Conservation (phyloP, 2,888 invertebrate species). For the Eilema sororculum region DNA sequence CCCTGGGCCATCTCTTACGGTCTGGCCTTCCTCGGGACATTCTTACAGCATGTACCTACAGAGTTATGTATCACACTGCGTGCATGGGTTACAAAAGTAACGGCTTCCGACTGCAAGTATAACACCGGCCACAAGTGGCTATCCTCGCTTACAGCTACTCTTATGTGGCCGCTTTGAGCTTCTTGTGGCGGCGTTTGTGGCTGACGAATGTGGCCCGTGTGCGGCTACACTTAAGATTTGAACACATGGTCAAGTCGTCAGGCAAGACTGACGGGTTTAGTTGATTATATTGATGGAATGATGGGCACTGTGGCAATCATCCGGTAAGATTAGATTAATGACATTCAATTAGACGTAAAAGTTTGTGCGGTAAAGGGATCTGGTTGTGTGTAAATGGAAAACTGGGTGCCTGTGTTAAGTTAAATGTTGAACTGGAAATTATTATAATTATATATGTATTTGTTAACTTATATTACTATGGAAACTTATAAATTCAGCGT, state of each 20-base stretch:
- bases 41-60: too few species aligned
- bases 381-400: neutral
- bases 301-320: slow-evolving; percentile 26
- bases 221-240: neutral
- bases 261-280: slow-evolving; percentile 19
- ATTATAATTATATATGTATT: neutral
- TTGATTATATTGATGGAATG: slow-evolving; percentile 22
- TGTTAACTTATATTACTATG: neutral
- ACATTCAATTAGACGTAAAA: slow-evolving; percentile 43
- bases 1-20: too few species aligned
- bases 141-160: too few species aligned
- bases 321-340: slow-evolving; percentile 37
- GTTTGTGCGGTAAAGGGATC: slow-evolving; percentile 19
- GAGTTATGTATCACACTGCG: too few species aligned
- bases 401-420: neutral
- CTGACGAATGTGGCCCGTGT: too few species aligned
- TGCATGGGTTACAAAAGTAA: too few species aligned
- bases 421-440: neutral
- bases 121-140: too few species aligned
- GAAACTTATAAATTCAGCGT: neutral
- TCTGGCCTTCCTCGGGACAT: too few species aligned
- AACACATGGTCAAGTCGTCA: slow-evolving; percentile 25
- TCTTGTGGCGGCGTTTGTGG: too few species aligned
- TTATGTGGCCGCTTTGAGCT: too few species aligned
- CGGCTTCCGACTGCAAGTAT: too few species aligned